Evolutionary conservation across 2,113 vertebrate species (phyloP).

Genomic region (Drymodes brunneopygia): DNA sequence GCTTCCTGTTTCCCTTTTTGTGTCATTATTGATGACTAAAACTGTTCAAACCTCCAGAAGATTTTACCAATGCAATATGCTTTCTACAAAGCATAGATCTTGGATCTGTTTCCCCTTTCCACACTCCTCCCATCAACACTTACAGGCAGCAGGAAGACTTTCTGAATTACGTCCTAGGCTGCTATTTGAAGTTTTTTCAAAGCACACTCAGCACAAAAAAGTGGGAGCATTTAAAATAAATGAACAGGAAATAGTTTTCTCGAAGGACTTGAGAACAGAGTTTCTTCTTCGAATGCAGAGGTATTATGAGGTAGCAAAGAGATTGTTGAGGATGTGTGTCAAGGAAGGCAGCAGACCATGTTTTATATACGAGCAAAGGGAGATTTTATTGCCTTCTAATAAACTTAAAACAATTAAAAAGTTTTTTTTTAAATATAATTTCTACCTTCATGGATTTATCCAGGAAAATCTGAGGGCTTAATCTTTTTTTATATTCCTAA

Average conservation of each 20-base stretch:
- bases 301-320: not conserved
- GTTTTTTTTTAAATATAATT: not conserved
- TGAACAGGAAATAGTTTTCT: not conserved
- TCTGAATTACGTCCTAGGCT: not conserved
- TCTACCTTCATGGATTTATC: not conserved
- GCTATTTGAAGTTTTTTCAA: not conserved
- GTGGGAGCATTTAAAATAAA: not conserved
- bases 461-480: not conserved
- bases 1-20: not conserved
- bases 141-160: not conserved
- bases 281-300: not conserved
- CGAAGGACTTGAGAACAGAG: not conserved
- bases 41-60: not conserved
- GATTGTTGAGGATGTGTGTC: not conserved
- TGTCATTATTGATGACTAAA: not conserved
- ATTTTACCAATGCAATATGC: not conserved
- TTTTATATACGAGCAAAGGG: not conserved
- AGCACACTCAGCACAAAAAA: not conserved
- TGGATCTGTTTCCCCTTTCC: not conserved
- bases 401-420: not conserved
- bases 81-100: not conserved
- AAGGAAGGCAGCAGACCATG: not conserved
- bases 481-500: not conserved
- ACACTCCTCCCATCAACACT: not conserved
- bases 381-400: not conserved